Evolutionary conservation across 2,113 vertebrate species (phyloP), one percentile per base, ranked within the genome.

Genomic region (Sula dactylatra): DNA sequence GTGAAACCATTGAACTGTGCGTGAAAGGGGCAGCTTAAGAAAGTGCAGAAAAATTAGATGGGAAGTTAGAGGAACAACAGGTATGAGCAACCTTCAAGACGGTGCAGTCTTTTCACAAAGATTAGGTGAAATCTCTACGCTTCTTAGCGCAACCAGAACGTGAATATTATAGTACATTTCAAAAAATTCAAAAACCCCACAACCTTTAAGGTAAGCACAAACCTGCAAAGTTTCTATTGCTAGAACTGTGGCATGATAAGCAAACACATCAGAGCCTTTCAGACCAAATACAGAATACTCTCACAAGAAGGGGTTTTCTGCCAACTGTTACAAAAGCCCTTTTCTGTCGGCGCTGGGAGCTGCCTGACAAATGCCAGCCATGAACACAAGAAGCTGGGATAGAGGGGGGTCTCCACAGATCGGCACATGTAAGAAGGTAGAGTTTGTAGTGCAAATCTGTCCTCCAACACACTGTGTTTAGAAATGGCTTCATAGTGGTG

Each of bases 341-440:
- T 71, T 82, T 77, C 73, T 49, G 11, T n/a, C 2, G 2, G 7
- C n/a, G 29, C 8, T 47, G 42, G 9, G 22, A 76, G 14, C n/a
- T 79, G 15, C 9, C 7, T 0, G 1, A 47, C 10, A 80, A 77
- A 44, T 32, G 8, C 34, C 38, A 49, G 9, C 6, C 1, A 5
- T 22, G 45, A 70, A 61, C 59, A 20, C 4, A 38, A 47, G 44
- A 59, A 36, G 6, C 9, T 52, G 34, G 32, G 67, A 7, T 11
- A 49, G 62, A 49, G 14, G 6, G 11, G 18, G 4, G 16, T 16
- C 12, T 78, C 45, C 9, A 2, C 9, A 59, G 31, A 44, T 9
- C 1, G 0, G 9, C 26, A 44, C 4, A 4, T 18, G 10, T 24
- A 73, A 65, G 5, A 6, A 38, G 8, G 6, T 32, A 47, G 32